A percentile compares a stretch with the other conserved stretches of the same genome.
Conservation (phyloP, 2,797 vertebrate species). For the Dallia pectoralis region DNA sequence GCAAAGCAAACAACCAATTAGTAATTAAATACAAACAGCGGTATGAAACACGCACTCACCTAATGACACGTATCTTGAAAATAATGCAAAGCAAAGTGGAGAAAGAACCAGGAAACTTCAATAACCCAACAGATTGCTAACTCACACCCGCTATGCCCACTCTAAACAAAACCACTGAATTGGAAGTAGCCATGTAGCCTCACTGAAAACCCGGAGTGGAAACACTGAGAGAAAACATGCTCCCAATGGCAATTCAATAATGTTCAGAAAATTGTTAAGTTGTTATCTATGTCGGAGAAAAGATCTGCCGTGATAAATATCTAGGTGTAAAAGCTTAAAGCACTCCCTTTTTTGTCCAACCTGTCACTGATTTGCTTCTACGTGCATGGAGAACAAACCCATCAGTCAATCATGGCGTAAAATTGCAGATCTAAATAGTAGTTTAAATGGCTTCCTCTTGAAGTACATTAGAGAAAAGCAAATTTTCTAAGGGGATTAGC, state of each 20-base stretch:
- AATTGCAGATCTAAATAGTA: conserved; percentile 14
- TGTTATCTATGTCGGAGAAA: conserved; percentile 43
- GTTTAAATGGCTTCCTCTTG: conserved; percentile 33
- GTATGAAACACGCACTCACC: too few species aligned
- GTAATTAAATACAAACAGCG: too few species aligned
- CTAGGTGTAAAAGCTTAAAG: conserved; percentile 52
- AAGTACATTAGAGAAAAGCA: conserved; percentile 43
- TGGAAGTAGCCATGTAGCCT: too few species aligned
- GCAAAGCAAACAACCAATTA: too few species aligned
- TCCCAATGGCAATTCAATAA: not conserved
- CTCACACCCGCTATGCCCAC: too few species aligned
- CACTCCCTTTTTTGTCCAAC: conserved; percentile 55
- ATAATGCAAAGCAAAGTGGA: too few species aligned
- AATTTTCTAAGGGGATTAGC: conserved; percentile 23
- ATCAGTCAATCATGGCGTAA: conserved; percentile 50
- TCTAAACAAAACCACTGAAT: too few species aligned
- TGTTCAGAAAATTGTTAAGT: conserved; percentile 19
- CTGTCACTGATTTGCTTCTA: conserved; percentile 62
- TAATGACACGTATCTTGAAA: too few species aligned
- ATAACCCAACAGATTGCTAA: too few species aligned
- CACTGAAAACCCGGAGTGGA: too few species aligned
- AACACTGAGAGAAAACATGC: too few species aligned
- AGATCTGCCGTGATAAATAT: conserved; percentile 46
- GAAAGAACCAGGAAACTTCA: too few species aligned
- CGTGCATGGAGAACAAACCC: conserved; percentile 47